Conservation (phyloP, 2,888 invertebrate species). For the Mimumesa dahlbomi region DNA sequence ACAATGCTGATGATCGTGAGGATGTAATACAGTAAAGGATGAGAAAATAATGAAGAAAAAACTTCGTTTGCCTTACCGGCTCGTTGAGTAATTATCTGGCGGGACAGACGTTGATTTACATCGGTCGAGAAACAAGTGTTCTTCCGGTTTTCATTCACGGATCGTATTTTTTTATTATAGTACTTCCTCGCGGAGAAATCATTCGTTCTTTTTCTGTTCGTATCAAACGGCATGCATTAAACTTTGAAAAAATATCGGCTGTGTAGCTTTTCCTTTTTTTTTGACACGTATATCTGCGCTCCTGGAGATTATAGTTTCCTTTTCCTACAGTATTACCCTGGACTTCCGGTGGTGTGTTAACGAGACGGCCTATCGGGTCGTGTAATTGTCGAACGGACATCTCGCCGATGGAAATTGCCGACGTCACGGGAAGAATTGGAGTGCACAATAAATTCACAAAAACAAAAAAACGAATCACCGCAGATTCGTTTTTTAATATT, state of each 20-base stretch:
- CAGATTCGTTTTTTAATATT: too few species aligned
- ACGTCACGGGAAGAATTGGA: too few species aligned
- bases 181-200: neutral
- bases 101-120: neutral
- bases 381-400: slow-evolving; percentile 4
- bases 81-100: neutral
- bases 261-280: neutral
- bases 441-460: too few species aligned
- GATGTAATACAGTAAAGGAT: slow-evolving; percentile 38
- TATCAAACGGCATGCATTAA: slow-evolving; percentile 38
- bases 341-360: slow-evolving; percentile 33
- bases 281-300: neutral
- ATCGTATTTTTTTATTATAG: too few species aligned
- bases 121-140: neutral
- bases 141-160: neutral
- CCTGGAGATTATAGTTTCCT: neutral
- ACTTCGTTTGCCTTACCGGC: slow-evolving; percentile 38
- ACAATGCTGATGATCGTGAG: slow-evolving; percentile 53
- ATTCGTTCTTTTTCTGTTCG: slow-evolving; percentile 6
- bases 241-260: neutral
- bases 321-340: slow-evolving; percentile 7
- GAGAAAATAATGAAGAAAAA: slow-evolving; percentile 24
- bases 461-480: too few species aligned
- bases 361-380: slow-evolving; percentile 27
- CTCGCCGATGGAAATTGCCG: too few species aligned